phyloP scores from a whole-genome alignment of 2,888 invertebrate species.

The Entomobrya proxima region DNA sequence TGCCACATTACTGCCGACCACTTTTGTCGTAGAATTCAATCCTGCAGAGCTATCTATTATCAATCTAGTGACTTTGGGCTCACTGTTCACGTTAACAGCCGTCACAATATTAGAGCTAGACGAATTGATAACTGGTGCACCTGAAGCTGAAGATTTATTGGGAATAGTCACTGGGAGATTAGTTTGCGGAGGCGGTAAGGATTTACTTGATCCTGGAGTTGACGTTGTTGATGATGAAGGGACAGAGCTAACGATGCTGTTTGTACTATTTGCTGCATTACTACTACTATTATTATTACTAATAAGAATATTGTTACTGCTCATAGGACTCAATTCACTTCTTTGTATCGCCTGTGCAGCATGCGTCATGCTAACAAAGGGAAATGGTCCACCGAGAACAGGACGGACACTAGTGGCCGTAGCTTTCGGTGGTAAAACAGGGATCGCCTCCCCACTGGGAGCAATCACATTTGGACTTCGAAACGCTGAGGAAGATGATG shows the following conservation, averaged over 20 bases:
- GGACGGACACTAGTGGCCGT: slow-evolving; percentile 78
- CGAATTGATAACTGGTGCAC: slow-evolving; percentile 52
- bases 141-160: slow-evolving; percentile 41
- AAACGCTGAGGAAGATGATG: slow-evolving; percentile 76
- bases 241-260: slow-evolving; percentile 63
- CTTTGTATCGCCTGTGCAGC: slow-evolving; percentile 89
- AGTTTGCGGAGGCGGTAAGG: slow-evolving; percentile 37
- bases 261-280: slow-evolving; percentile 74
- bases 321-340: slow-evolving; percentile 79
- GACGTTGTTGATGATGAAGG: not conserved
- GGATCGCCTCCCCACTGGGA: slow-evolving; percentile 76
- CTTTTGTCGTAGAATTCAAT: slow-evolving; percentile 21
- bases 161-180: slow-evolving; percentile 37
- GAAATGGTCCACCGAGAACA: slow-evolving; percentile 83
- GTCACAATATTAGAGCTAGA: slow-evolving; percentile 52
- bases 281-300: slow-evolving; percentile 59
- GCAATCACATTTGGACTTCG: slow-evolving; percentile 86
- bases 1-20: slow-evolving; percentile 50
- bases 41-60: slow-evolving; percentile 45
- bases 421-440: slow-evolving; percentile 71
- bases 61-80: slow-evolving; percentile 61
- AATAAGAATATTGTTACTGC: slow-evolving; percentile 51
- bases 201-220: slow-evolving; percentile 22
- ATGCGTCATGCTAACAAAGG: slow-evolving; percentile 94
- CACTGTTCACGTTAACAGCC: slow-evolving; percentile 62